These are phyloP conservation scores for Acronicta alni DNA, from an alignment of 2,888 invertebrate genomes.

Conservation along the genomic window DNA sequence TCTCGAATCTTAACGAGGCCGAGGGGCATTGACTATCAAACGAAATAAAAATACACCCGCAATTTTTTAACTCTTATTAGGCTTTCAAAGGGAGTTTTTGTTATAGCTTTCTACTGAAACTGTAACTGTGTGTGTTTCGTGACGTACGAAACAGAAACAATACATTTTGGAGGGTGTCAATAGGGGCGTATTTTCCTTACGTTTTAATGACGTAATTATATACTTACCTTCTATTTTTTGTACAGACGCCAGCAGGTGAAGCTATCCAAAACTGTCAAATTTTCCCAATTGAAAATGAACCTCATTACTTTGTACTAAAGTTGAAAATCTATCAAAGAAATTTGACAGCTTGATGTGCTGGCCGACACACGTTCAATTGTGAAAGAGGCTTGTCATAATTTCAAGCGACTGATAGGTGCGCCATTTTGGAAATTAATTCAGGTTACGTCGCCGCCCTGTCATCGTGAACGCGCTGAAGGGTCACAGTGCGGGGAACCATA, in stretches of 20 bases:
- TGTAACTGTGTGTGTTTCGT: constrained; percentile 15
- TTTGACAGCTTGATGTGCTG: too few species aligned
- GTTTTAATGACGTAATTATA: constrained; percentile 30
- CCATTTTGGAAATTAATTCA: constrained; percentile 51
- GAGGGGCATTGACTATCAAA: constrained; percentile 25
- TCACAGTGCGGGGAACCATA: constrained; percentile 31
- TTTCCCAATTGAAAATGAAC: too few species aligned
- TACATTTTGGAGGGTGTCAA: constrained; percentile 9
- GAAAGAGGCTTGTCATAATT: constrained; percentile 28
- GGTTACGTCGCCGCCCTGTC: constrained; percentile 12
- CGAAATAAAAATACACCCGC: constrained; percentile 8
- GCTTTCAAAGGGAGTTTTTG: constrained; percentile 25
- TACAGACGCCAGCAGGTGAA: too few species aligned
- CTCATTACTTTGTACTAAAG: too few species aligned
- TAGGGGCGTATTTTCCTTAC: background rate
- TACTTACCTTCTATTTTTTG: constrained; percentile 17
- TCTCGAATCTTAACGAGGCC: too few species aligned
- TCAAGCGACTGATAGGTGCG: constrained; percentile 38
- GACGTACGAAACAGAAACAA: constrained; percentile 8
- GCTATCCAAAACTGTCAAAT: too few species aligned
- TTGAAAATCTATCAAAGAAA: too few species aligned
- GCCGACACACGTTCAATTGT: constrained; percentile 22
- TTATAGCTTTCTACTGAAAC: constrained; percentile 6
- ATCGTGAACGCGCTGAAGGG: constrained; percentile 3
- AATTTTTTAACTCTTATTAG: constrained; percentile 14